Conservation (phyloP, 2,113 vertebrate species). For the Neogobius melanostomus region DNA sequence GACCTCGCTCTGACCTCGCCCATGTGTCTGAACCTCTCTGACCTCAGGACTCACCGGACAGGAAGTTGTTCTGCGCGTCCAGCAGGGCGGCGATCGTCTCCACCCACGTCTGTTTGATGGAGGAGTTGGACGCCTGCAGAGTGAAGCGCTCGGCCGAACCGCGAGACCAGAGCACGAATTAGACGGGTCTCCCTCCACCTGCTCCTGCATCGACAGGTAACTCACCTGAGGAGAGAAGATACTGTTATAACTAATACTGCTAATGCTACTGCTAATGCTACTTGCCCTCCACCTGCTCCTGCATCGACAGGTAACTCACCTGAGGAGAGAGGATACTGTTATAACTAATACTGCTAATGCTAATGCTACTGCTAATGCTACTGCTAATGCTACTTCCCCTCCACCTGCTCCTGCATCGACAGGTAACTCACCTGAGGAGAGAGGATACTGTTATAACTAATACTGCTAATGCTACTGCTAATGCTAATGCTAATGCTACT, state of each 20-base stretch:
- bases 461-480: neutral
- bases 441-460: neutral
- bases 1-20: no score
- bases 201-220: slow-evolving; percentile 90
- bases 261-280: neutral
- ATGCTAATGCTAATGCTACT: neutral
- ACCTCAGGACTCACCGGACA: slow-evolving; percentile 80
- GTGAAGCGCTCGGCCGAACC: slow-evolving; percentile 90
- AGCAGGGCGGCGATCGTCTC: slow-evolving; percentile 88
- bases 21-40: no score
- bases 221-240: slow-evolving; percentile 81
- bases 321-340: slow-evolving; percentile 38
- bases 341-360: neutral
- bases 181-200: slow-evolving; percentile 89
- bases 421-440: slow-evolving; percentile 88
- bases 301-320: slow-evolving; percentile 94
- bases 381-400: slow-evolving; percentile 45
- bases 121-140: slow-evolving; percentile 89
- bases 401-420: slow-evolving; percentile 89
- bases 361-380: no score
- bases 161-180: slow-evolving; percentile 90
- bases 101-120: slow-evolving; percentile 92
- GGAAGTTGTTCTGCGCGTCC: slow-evolving; percentile 92
- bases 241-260: neutral
- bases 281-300: slow-evolving; percentile 83